Conservation (phyloP, 1,140 invertebrate genomes). For the Drosophila orosa region DNA sequence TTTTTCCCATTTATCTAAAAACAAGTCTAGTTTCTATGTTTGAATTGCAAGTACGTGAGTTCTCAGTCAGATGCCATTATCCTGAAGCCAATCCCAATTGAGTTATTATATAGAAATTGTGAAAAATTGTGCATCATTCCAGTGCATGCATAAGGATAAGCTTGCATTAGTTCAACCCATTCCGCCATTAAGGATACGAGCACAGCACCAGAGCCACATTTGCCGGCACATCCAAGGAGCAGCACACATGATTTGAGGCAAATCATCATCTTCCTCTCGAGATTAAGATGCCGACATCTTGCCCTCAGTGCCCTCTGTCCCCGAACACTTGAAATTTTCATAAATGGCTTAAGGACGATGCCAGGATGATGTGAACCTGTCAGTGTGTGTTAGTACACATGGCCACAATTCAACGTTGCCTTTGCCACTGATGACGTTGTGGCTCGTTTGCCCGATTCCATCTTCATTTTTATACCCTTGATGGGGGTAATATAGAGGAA, state of each 20-base stretch:
- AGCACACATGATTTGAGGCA: slow-evolving; percentile 56
- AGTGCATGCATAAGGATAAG: slow-evolving; percentile 8
- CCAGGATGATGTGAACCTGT: slow-evolving; percentile 27
- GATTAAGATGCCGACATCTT: slow-evolving; percentile 26
- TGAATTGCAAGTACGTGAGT: slow-evolving; percentile 4
- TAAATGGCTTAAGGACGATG: slow-evolving; percentile 58
- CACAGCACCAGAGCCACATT: slow-evolving; percentile 1
- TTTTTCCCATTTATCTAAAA: not conserved
- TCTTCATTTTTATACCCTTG: slow-evolving; percentile 19
- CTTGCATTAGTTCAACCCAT: slow-evolving; percentile 9
- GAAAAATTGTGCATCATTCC: slow-evolving; percentile 38
- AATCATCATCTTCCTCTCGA: slow-evolving; percentile 46
- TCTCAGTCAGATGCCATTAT: not conserved
- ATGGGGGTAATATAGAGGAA: slow-evolving; percentile 6
- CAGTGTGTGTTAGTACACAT: slow-evolving; percentile 8
- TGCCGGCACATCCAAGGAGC: slow-evolving; percentile 13
- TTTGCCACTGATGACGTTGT: slow-evolving; percentile 57
- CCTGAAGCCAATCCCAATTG: slow-evolving; percentile 21
- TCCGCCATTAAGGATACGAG: slow-evolving; percentile 14
- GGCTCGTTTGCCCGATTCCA: slow-evolving; percentile 18
- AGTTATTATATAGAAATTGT: slow-evolving; percentile 36
- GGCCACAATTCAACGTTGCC: slow-evolving; percentile 28
- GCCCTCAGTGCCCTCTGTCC: slow-evolving; percentile 4
- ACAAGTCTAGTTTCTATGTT: too few species aligned
- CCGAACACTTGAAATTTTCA: slow-evolving; percentile 53